These are phyloP conservation scores for Hippocampus zosterae DNA, from an alignment of 2,113 vertebrate genomes.

Conservation along the genomic window DNA sequence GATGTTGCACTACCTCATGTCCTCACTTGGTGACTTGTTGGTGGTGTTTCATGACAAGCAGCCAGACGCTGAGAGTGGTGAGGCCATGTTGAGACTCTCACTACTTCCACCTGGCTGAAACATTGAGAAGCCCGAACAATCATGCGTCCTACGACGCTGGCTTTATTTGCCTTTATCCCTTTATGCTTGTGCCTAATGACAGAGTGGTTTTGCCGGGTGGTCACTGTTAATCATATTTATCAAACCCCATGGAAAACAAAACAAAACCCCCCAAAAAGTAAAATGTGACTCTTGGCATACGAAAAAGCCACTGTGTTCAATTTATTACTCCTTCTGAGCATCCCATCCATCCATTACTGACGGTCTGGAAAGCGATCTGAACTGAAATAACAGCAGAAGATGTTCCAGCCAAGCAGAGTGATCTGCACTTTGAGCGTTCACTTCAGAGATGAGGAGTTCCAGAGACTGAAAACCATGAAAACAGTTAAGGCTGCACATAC, in stretches of 20 bases:
- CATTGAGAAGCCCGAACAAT: slow-evolving; percentile 22
- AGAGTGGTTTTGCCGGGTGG: slow-evolving; percentile 44
- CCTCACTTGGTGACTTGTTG: slow-evolving; percentile 35
- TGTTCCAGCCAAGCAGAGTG: slow-evolving; percentile 17
- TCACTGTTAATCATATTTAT: slow-evolving; percentile 38
- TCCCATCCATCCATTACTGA: slow-evolving; percentile 17
- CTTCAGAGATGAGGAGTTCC: slow-evolving; percentile 29
- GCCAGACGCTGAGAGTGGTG: slow-evolving; percentile 39
- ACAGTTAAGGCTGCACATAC: slow-evolving; percentile 31
- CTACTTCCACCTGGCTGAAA: slow-evolving; percentile 16
- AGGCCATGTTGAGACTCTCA: slow-evolving; percentile 31
- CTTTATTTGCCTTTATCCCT: slow-evolving; percentile 15
- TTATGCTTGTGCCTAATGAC: slow-evolving; percentile 37
- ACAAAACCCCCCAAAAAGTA: slow-evolving; percentile 2
- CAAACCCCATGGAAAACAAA: slow-evolving; percentile 23
- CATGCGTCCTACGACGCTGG: slow-evolving; percentile 22
- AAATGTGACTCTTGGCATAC: not conserved
- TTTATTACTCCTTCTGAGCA: slow-evolving; percentile 15
- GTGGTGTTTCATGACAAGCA: slow-evolving; percentile 33
- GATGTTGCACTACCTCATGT: slow-evolving; percentile 53
- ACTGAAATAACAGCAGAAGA: slow-evolving; percentile 20
- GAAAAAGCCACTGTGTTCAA: slow-evolving; percentile 2
- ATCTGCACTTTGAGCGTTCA: slow-evolving; percentile 32
- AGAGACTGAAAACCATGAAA: slow-evolving; percentile 43
- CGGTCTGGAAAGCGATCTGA: slow-evolving; percentile 30